Evolutionary conservation across 2,113 vertebrate genomes (phyloP).

Genomic region (Callaeas wilsoni): DNA sequence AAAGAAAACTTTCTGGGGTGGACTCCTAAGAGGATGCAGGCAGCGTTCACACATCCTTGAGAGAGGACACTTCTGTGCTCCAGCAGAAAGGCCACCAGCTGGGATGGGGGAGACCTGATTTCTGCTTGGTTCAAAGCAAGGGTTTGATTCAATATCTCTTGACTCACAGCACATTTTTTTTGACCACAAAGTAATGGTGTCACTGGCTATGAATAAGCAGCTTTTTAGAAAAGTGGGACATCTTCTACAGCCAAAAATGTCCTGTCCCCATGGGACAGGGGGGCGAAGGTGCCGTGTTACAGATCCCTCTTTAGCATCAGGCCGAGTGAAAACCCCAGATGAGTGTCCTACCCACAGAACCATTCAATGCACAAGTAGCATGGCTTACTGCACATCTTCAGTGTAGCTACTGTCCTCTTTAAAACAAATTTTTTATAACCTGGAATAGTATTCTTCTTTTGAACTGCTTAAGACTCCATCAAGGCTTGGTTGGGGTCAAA

Average conservation of each 20-base stretch:
- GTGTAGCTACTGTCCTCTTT: background rate
- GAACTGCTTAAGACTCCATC: background rate
- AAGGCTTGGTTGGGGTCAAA: background rate
- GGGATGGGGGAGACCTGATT: background rate
- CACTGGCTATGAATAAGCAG: background rate
- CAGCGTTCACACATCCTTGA: rapidly evolving
- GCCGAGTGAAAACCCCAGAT: background rate
- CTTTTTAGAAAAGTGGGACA: background rate
- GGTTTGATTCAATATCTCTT: background rate
- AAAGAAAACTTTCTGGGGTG: background rate
- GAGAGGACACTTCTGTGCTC: background rate
- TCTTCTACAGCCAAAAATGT: background rate
- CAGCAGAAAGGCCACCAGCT: background rate
- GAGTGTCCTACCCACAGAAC: background rate
- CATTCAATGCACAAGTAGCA: background rate
- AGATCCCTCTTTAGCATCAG: background rate
- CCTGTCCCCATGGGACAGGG: background rate
- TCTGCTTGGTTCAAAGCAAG: background rate
- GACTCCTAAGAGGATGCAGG: background rate
- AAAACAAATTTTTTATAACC: background rate
- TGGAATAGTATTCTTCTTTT: background rate
- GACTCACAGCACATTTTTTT: background rate
- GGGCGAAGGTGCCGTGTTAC: background rate
- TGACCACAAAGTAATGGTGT: background rate
- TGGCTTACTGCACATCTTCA: rapidly evolving